Evolutionary conservation across 2,797 vertebrate species (phyloP).

Genomic region (Sebastes aleutianus): DNA sequence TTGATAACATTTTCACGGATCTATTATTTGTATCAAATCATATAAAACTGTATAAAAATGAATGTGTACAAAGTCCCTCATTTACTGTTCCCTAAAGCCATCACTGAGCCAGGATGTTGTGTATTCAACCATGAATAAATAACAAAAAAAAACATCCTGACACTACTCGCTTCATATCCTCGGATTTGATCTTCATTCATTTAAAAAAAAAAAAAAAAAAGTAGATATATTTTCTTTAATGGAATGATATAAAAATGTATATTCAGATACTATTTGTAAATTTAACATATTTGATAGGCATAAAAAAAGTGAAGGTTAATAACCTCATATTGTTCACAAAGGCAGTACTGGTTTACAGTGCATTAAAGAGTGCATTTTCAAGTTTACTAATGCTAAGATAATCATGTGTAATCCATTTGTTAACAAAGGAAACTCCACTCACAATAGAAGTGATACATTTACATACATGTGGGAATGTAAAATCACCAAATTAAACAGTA

Average conservation of each 20-base stretch:
- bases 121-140: constrained; percentile 69
- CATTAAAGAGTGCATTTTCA: constrained; percentile 51
- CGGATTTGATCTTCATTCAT: constrained; percentile 47
- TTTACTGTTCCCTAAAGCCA: constrained; percentile 59
- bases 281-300: constrained; percentile 47
- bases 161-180: constrained; percentile 38
- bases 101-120: constrained; percentile 41
- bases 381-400: constrained; percentile 43
- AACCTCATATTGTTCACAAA: constrained; percentile 47
- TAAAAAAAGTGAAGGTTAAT: constrained; percentile 40
- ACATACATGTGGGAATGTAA: constrained; percentile 11
- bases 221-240: constrained; percentile 41
- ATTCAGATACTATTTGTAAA: constrained; percentile 34
- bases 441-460: not conserved
- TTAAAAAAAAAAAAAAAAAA: constrained; percentile 9
- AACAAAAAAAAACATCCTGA: constrained; percentile 31
- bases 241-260: constrained; percentile 31
- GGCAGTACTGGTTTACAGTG: constrained; percentile 60
- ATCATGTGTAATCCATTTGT: constrained; percentile 24
- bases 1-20: not conserved
- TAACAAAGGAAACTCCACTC: constrained; percentile 10
- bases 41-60: constrained; percentile 65
- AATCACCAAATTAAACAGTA: constrained; percentile 31
- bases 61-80: constrained; percentile 67
- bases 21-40: constrained; percentile 28